Evolutionary conservation across 2,797 vertebrate genomes (phyloP), one percentile per base, ranked within the genome.

Genomic region (Dipus sagitta): DNA sequence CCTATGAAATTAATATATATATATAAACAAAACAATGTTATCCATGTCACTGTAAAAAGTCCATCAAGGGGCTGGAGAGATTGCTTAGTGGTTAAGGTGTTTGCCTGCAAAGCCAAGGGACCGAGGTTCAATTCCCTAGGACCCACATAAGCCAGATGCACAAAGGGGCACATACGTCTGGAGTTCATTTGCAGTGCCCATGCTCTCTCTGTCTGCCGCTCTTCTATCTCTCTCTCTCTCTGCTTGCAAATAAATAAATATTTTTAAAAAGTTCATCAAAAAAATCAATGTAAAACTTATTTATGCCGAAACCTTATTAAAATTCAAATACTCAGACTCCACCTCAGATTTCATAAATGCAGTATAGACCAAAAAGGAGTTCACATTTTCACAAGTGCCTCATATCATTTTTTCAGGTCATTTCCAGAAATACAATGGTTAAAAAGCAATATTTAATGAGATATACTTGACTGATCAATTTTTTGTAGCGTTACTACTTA

Each of bases 391-490:
- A 88, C n/a, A 90, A 68, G 67, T 86, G 42, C 47, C 3, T 47
- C 47, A 8, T 47, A 47, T 47, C 5, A 47, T 47, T 47, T 47
- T 47, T 47, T 30, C 52, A 92, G 20, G 32, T 94, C 67, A 12
- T 94, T 90, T n/a, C 58, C 34, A 86, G 71, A 58, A 18, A 54
- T 28, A 28, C 34, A 88, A 62, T 90, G 24, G 62, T 88, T 85
- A 88, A 85, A 86, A n/a, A 81, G 13, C 28, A 95, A 14, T 90
- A 76, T 93, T 94, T 93, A 79, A 71, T 87, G 30, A 86, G 21
- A 64, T 78, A 83, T 91, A 78, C 47, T 91, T 28, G 6, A 90
- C 70, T 52, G 32, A 93, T 94, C 8, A 79, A 60, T 30, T 86
- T 81, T 91, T 88, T 38, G n/a, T 17, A 94, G 77, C 18, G 52